Evolutionary conservation across 2,888 invertebrate genomes (phyloP), one percentile per base, ranked within the genome.

Genomic region (Dione juno): DNA sequence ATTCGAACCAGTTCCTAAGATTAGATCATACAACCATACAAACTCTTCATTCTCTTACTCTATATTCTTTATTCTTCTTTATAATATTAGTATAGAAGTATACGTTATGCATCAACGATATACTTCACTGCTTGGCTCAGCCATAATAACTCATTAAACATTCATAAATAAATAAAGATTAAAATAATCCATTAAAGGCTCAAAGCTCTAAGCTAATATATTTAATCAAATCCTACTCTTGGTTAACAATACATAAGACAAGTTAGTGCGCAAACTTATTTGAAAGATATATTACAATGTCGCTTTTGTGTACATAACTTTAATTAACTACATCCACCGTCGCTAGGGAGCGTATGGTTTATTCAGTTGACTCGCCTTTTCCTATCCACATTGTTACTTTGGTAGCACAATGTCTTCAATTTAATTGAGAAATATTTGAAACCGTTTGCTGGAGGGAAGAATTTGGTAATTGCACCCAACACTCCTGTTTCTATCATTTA

Each of bases 281-380:
- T 40, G 19, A 40, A 64, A 64, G 50, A 50, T 64, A 64, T 64
- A 64, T 64, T 50, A 64, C 64, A 50, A 37, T 13, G 48, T 64
- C 50, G 48, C 48, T 48, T 48, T 59, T 59, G 59, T 66, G 65
- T 66, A 70, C 66, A 70, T 43, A 63, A 72, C 63, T 69, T 72
- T 69, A 72, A 72, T 72, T 69, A 67, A 72, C 66, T 64, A 66
- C 61, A 69, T 66, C 41, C 57, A 41, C n/a, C 61, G 45, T 69
- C 72, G 48, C 66, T 10, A 19, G 61, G 63, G 66, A 66, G 52
- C 57, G 63, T 50, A 64, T 64, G 50, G 48, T 64, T 64, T 50
- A 64, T 64, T 64, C 64, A 64, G 50, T 64, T 64, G 58, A 41
- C 58, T 64, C 50, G 64, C 48, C 64, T 64, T 64, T 64, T 64